Evolutionary conservation across 2,797 vertebrate species (phyloP), one percentile per base, ranked within the genome.

Genomic region (Sebastes iracundus): DNA sequence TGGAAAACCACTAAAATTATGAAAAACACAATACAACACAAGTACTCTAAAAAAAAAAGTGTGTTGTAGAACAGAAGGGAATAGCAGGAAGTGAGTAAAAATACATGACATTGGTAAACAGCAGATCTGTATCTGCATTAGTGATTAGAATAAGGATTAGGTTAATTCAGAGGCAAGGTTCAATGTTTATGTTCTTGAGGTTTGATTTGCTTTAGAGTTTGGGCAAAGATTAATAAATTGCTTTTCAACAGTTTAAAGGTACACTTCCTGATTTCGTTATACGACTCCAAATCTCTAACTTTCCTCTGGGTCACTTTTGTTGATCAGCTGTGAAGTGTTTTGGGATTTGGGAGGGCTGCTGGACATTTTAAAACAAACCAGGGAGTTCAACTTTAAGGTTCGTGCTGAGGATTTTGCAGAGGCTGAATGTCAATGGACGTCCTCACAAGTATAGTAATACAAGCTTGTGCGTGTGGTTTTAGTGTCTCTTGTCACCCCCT

Each of bases 401-500:
- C 27, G 11, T 20, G 62, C 52, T 49, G 58, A 60, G 6, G 42
- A 22, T 68, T 49, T 33, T 28, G 30, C 20, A 70, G 58, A 64
- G 42, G 56, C 38, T 73, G 62, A 66, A 32, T 65, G 52, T 67
- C n/a, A 46, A 32, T 61, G 74, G 69, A 72, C 3, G 6, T 84
- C 87, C 88, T 89, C 83, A 83, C 82, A 81, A 84, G 89, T 89
- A 87, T 86, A 87, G 80, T 46, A 76, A 82, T 88, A 88, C 84
- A 78, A 85, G 83, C 72, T 83, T 79, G 85, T 87, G 84, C 42
- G 32, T 87, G 89, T 85, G 75, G 77, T 84, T 92, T 88, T 84
- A 85, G 79, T 89, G 90, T 92, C 81, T 90, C 65, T 82, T 58
- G 79, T 88, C 64, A 80, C 91, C 90, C 88, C 59, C 89, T 88